A percentile compares a stretch with the other conserved stretches of the same genome.
phyloP scores from a whole-genome alignment of 2,888 invertebrate genomes.

The Hofmannophila pseudospretella region DNA sequence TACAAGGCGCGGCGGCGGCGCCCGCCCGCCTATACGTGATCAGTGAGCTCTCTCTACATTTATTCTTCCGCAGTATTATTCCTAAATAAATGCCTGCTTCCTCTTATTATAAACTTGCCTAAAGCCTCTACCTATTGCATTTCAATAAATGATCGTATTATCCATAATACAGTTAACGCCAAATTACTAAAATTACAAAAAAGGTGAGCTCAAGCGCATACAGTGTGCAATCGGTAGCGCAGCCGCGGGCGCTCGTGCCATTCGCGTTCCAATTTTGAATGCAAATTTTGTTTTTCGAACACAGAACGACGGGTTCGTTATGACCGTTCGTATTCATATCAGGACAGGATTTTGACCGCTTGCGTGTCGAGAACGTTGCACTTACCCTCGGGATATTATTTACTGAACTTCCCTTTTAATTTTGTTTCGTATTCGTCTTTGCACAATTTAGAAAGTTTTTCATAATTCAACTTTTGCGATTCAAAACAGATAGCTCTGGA shows the following conservation, averaged over 20 bases:
- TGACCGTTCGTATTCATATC: slow-evolving; percentile 35
- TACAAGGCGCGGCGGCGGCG: background rate
- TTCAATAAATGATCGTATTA: slow-evolving; percentile 24
- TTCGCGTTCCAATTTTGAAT: slow-evolving; percentile 68
- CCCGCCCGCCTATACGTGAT: background rate
- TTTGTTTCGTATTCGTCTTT: too few species aligned
- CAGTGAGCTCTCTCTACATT: too few species aligned
- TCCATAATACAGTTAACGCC: slow-evolving; percentile 33
- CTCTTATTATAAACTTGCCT: slow-evolving; percentile 27
- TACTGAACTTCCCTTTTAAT: slow-evolving; percentile 26
- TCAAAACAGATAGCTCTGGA: too few species aligned
- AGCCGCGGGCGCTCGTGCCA: slow-evolving; percentile 68
- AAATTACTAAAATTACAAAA: slow-evolving; percentile 43
- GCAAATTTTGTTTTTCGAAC: slow-evolving; percentile 59
- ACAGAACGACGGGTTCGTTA: slow-evolving; percentile 27
- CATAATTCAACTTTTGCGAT: too few species aligned
- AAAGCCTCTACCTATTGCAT: slow-evolving; percentile 20
- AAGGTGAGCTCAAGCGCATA: slow-evolving; percentile 27
- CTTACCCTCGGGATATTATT: slow-evolving; percentile 40
- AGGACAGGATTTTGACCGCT: slow-evolving; percentile 49
- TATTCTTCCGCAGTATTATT: background rate
- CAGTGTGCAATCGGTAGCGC: slow-evolving; percentile 56
- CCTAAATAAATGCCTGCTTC: slow-evolving; percentile 34
- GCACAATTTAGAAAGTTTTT: too few species aligned
- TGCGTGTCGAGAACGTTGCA: slow-evolving; percentile 51